Evolutionary conservation across 2,113 vertebrate species (phyloP).

Genomic region (Otis tarda): DNA sequence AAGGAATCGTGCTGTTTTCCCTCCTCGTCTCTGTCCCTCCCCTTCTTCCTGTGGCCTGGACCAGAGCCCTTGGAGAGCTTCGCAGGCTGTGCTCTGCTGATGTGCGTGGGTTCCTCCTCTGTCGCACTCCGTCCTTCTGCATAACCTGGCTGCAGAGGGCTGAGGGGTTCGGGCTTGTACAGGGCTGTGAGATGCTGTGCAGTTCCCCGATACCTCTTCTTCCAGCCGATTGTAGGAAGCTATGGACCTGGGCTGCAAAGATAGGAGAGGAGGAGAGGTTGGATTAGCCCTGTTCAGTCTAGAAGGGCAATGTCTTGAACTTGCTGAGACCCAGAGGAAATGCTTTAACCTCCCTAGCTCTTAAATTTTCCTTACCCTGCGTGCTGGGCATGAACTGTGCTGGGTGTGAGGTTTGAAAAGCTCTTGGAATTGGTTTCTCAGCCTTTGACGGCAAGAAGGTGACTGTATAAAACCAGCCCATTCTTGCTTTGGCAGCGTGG

Average conservation of each 20-base stretch:
- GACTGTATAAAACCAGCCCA: not conserved
- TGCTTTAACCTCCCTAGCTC: not conserved
- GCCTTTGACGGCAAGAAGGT: not conserved
- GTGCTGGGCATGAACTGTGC: not conserved
- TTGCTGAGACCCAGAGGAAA: not conserved
- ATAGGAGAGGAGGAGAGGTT: not conserved
- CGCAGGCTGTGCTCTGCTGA: not conserved
- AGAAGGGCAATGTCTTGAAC: not conserved
- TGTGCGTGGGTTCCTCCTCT: accelerated
- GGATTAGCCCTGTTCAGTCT: not conserved
- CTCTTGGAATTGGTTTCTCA: not conserved
- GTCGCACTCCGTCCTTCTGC: not conserved
- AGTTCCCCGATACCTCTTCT: not conserved
- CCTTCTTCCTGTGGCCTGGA: not conserved
- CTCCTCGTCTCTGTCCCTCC: not conserved
- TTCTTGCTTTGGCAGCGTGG: not conserved
- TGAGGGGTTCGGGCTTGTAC: not conserved
- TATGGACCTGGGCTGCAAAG: not conserved
- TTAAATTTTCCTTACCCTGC: not conserved
- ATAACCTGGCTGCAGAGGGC: not conserved
- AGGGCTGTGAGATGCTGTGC: not conserved
- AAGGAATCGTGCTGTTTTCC: not conserved
- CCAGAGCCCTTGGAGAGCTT: not conserved
- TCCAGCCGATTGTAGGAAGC: not conserved
- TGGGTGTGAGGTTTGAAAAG: not conserved